A percentile compares a stretch with the other conserved stretches of the same genome.
These are phyloP conservation scores for Leucania comma DNA, from an alignment of 2,888 invertebrate genomes.

Conservation along the genomic window DNA sequence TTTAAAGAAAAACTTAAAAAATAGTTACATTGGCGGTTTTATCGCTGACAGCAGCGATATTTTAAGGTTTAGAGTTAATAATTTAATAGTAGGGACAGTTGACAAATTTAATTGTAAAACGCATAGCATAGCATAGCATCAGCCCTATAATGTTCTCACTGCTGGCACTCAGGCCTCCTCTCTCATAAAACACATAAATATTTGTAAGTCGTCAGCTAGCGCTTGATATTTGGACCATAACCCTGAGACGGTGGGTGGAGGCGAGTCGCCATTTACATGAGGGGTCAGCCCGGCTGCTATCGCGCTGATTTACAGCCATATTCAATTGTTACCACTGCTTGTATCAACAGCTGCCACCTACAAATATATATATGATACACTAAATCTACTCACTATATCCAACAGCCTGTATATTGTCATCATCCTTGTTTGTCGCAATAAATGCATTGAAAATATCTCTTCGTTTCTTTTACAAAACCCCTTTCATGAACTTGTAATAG, in stretches of 20 bases:
- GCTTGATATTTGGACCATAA: conserved; percentile 73
- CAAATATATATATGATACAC: conserved; percentile 78
- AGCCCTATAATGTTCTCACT: too few relatives aligned
- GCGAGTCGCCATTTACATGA: conserved; percentile 84
- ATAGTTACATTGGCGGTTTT: too few relatives aligned
- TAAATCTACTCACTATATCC: conserved; percentile 61
- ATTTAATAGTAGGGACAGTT: too few relatives aligned
- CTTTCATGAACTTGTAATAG: conserved; percentile 25
- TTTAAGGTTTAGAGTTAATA: too few relatives aligned
- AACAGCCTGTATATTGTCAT: conserved; percentile 50
- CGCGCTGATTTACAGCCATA: conserved; percentile 87
- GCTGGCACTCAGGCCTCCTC: too few relatives aligned
- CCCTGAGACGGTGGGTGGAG: conserved; percentile 75
- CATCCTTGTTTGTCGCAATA: conserved; percentile 46
- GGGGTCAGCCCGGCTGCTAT: conserved; percentile 84
- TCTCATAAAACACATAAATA: conserved; percentile 21
- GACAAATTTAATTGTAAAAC: not conserved
- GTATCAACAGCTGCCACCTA: conserved; percentile 87
- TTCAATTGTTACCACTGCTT: conserved; percentile 88
- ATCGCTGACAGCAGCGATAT: too few relatives aligned
- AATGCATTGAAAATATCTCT: conserved; percentile 40
- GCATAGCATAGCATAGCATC: too few relatives aligned
- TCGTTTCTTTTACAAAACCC: conserved; percentile 37
- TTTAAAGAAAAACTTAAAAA: too few relatives aligned
- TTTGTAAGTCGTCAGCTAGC: conserved; percentile 52